Evolutionary conservation across 1,140 invertebrate genomes (phyloP).

Genomic region (Bombus sylvicola): DNA sequence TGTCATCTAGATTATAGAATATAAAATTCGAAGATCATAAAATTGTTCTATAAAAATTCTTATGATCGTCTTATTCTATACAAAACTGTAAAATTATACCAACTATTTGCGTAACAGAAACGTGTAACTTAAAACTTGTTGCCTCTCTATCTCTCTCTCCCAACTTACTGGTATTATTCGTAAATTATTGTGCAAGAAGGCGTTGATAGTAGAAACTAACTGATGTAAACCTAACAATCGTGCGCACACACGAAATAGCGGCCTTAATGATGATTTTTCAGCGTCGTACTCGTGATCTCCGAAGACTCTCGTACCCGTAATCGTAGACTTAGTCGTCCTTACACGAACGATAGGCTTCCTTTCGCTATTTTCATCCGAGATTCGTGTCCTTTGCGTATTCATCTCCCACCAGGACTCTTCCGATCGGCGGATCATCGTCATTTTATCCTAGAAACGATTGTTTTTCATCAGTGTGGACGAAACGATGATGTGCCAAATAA

Average conservation of each 20-base stretch:
- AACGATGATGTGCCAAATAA: constrained; percentile 6
- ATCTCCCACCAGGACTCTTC: constrained; percentile 50
- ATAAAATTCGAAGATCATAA: background rate
- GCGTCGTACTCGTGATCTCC: constrained; percentile 53
- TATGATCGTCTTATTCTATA: background rate
- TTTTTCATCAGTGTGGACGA: background rate
- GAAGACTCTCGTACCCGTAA: constrained; percentile 44
- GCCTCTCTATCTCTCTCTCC: no score
- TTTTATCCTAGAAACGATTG: background rate
- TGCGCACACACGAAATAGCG: constrained; percentile 68
- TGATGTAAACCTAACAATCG: constrained; percentile 35
- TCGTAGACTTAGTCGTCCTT: constrained; percentile 36
- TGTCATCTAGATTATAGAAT: no score
- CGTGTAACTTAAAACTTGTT: no score
- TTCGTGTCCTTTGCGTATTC: constrained; percentile 26
- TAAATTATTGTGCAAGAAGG: background rate
- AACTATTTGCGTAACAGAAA: no score
- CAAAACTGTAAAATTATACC: background rate
- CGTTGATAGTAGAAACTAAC: background rate
- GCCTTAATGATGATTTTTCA: constrained; percentile 63
- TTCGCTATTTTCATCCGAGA: constrained; percentile 29
- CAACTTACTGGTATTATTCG: background rate
- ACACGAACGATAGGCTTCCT: constrained; percentile 41
- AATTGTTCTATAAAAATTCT: background rate
- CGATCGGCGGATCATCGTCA: background rate